phyloP scores from a whole-genome alignment of 2,113 vertebrate genomes.

The Speoplatyrhinus poulsoni region DNA sequence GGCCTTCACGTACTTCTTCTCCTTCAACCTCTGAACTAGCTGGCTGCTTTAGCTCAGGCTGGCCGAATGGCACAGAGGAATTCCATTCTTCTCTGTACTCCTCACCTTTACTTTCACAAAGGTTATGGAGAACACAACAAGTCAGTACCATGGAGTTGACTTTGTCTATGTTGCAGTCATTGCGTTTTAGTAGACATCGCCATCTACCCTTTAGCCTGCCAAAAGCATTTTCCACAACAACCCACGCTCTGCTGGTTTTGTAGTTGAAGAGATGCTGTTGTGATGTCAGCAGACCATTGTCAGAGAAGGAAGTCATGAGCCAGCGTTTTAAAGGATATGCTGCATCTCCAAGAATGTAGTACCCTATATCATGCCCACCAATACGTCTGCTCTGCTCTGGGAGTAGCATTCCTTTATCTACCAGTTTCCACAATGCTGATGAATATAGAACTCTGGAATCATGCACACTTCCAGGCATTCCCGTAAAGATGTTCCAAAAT shows the following conservation, averaged over 20 bases:
- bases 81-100: neutral
- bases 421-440: too few species aligned
- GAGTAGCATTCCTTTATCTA: too few species aligned
- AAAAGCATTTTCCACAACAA: neutral
- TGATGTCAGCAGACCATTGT: neutral
- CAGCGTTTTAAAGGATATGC: neutral
- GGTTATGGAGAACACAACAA: neutral
- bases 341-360: neutral
- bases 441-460: too few species aligned
- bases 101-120: neutral
- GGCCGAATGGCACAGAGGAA: neutral
- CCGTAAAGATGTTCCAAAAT: neutral
- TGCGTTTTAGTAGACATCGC: neutral
- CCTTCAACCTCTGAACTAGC: too few species aligned
- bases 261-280: neutral
- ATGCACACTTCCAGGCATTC: slow-evolving; percentile 13
- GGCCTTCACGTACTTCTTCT: too few species aligned
- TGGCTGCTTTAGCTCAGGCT: too few species aligned
- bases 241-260: neutral
- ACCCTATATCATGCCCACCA: neutral
- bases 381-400: neutral
- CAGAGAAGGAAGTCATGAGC: neutral
- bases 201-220: neutral
- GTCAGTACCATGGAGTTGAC: neutral
- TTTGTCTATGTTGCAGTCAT: neutral